These are phyloP conservation scores for Balaeniceps rex DNA, from an alignment of 2,113 vertebrate species.

Conservation along the genomic window DNA sequence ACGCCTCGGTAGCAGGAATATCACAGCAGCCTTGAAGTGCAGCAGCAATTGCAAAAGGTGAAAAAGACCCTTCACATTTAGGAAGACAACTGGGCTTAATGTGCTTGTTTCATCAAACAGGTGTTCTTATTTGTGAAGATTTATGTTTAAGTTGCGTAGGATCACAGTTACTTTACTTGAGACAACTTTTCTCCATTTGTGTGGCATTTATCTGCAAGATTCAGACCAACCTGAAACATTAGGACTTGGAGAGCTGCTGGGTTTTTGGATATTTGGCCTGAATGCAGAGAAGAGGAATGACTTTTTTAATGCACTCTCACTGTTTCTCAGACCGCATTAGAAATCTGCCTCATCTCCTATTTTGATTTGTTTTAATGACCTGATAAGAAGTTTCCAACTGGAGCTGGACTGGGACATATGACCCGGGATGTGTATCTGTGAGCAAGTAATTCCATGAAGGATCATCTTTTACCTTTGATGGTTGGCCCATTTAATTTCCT, in stretches of 20 bases:
- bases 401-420: neutral
- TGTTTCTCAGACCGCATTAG: neutral
- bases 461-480: neutral
- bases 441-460: neutral
- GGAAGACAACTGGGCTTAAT: neutral
- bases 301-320: neutral
- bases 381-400: neutral
- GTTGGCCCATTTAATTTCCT: neutral
- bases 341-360: neutral
- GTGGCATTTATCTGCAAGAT: neutral
- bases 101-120: neutral
- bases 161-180: neutral
- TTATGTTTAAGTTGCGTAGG: neutral
- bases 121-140: neutral
- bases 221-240: neutral
- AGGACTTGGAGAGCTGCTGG: neutral
- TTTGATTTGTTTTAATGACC: neutral
- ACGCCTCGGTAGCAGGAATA: neutral
- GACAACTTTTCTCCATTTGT: neutral
- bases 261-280: neutral
- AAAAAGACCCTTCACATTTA: neutral
- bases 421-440: neutral
- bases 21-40: neutral
- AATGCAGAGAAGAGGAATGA: neutral
- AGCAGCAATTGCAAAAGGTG: rapidly evolving